These are phyloP conservation scores for Paralichthys olivaceus DNA, from an alignment of 2,113 vertebrate species.

Conservation along the genomic window DNA sequence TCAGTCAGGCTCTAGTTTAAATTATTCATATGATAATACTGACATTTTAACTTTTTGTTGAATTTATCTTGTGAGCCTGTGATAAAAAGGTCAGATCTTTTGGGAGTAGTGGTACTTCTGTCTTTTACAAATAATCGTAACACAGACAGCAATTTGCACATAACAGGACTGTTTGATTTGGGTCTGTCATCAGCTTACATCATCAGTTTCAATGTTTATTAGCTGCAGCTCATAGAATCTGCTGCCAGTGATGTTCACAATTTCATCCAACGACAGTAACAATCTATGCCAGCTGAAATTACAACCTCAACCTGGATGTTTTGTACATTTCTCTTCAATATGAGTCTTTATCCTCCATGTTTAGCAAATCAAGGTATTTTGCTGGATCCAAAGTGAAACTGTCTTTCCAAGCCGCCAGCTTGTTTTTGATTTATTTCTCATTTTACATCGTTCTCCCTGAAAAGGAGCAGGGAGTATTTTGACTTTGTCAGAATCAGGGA, in stretches of 20 bases:
- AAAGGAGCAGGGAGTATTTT: not conserved
- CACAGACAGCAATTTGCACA: not conserved
- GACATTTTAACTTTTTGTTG: not conserved
- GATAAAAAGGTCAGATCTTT: too few relatives aligned
- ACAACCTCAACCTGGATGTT: not conserved
- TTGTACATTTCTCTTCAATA: too few relatives aligned
- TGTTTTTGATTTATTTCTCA: not conserved
- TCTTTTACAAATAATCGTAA: not conserved
- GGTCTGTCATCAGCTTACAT: not conserved
- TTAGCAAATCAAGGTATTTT: not conserved
- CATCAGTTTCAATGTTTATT: not conserved
- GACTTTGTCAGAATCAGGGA: slow-evolving; percentile 6
- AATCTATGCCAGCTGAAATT: not conserved
- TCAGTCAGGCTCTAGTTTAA: too few relatives aligned
- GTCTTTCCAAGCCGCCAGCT: not conserved
- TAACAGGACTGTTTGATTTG: not conserved
- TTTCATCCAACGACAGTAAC: not conserved
- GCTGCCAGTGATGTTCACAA: not conserved
- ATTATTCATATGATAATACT: too few relatives aligned
- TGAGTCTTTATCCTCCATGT: too few relatives aligned
- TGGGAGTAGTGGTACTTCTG: too few relatives aligned
- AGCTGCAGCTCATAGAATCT: not conserved
- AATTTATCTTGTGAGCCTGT: not conserved
- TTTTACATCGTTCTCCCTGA: not conserved
- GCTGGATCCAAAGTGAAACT: not conserved